Evolutionary conservation across 2,797 vertebrate genomes (phyloP).

Genomic region (Esox masquinongy): DNA sequence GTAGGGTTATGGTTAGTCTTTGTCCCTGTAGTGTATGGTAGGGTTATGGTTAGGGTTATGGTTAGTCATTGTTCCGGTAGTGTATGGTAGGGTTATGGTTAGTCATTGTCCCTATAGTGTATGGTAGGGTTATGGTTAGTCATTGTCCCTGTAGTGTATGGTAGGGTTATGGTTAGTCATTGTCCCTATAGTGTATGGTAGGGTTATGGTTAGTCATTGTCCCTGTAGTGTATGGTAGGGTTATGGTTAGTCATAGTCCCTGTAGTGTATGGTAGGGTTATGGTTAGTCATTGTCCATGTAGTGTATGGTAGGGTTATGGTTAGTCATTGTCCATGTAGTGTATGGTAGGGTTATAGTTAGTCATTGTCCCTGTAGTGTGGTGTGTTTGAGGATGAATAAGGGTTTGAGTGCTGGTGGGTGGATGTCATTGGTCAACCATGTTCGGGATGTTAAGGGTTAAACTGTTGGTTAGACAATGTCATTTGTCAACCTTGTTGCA

Average conservation of each 20-base stretch:
- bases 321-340: no score
- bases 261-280: no score
- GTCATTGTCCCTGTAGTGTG: neutral
- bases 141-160: neutral
- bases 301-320: no score
- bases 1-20: neutral
- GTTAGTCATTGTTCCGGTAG: no score
- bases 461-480: conserved; percentile 54
- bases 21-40: neutral
- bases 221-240: neutral
- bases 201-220: no score
- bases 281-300: neutral
- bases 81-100: neutral
- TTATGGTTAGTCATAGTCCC: neutral
- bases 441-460: conserved; percentile 47
- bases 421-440: neutral
- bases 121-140: neutral
- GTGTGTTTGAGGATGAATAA: conserved; percentile 32
- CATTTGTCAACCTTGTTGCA: neutral
- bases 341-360: neutral
- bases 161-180: no score
- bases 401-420: conserved; percentile 35
- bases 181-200: no score
- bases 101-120: neutral
- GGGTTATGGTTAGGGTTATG: no score